Percentiles rank a stretch among this genome's conserved stretches.
phyloP scores from a whole-genome alignment of 2,888 invertebrate species.

The Cerastis rubricosa region DNA sequence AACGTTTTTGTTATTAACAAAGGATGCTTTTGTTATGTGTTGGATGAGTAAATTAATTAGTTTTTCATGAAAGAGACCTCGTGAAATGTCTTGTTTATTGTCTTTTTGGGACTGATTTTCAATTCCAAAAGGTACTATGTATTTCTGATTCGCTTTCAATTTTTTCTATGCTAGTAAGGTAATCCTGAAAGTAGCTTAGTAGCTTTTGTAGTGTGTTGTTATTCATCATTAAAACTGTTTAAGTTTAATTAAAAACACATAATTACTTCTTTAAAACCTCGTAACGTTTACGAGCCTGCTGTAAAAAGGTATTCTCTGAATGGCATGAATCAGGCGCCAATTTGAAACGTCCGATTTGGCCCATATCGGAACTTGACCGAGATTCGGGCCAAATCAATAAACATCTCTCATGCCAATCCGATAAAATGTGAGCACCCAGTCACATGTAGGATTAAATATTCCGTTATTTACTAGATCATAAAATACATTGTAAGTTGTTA shows the following conservation, averaged over 20 bases:
- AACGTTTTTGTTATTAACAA: constrained; percentile 27
- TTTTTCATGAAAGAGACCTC: constrained; percentile 24
- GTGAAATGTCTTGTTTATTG: constrained; percentile 27
- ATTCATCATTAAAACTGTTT: not conserved
- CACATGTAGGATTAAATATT: constrained; percentile 28
- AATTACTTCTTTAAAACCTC: not conserved
- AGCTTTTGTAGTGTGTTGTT: not conserved
- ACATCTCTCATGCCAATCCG: constrained; percentile 51
- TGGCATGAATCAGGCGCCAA: constrained; percentile 46
- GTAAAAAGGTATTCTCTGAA: constrained; percentile 28
- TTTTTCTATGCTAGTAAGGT: too few species aligned
- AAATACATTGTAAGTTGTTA: not conserved
- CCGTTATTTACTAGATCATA: constrained; percentile 1
- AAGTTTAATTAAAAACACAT: not conserved
- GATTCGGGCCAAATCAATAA: constrained; percentile 50
- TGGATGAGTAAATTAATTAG: constrained; percentile 43
- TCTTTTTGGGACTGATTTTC: constrained; percentile 5
- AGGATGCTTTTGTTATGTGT: constrained; percentile 25
- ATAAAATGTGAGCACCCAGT: constrained; percentile 49
- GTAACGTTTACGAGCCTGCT: constrained; percentile 9
- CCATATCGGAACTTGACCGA: constrained; percentile 52
- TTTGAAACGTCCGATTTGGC: constrained; percentile 50
- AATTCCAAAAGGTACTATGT: not conserved
- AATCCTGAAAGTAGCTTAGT: not conserved
- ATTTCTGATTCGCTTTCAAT: constrained; percentile 7